Conservation (phyloP, 1,140 invertebrate genomes). For the Diplogasteroides magnus region DNA sequence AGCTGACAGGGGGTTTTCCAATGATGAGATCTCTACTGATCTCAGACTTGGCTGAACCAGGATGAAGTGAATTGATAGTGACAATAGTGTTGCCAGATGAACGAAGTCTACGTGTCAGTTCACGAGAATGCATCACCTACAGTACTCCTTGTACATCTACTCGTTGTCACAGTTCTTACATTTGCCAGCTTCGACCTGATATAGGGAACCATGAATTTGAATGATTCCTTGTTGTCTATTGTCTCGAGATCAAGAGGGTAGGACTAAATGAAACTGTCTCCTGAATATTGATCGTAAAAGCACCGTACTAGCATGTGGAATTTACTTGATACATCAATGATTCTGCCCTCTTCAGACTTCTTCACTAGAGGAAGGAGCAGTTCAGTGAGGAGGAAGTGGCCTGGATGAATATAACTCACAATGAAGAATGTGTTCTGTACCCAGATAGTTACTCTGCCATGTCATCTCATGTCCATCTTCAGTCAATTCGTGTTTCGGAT, state of each 20-base stretch:
- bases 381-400: no score
- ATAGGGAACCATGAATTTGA: conserved; percentile 24
- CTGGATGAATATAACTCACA: conserved; percentile 22
- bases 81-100: conserved; percentile 61
- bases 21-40: conserved; percentile 55
- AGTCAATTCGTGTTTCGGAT: conserved; percentile 29
- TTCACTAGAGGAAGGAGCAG: no score
- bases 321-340: conserved; percentile 35
- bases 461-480: conserved; percentile 34
- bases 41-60: conserved; percentile 77
- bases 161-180: conserved; percentile 16
- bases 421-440: no score
- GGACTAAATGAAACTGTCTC: no score
- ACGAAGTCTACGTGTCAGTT: conserved; percentile 26
- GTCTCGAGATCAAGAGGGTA: conserved; percentile 16
- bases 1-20: no score
- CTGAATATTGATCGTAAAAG: no score
- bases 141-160: no score
- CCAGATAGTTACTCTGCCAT: conserved; percentile 33
- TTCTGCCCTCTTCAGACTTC: conserved; percentile 19
- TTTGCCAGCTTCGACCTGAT: conserved; percentile 32
- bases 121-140: conserved; percentile 35
- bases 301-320: neutral
- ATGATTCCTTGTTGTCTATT: conserved; percentile 18
- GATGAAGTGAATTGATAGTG: conserved; percentile 76